Percentiles rank a stretch among this genome's conserved stretches.
These are phyloP conservation scores for Oscheius myriophilus DNA, from an alignment of 2,888 invertebrate genomes.

Conservation along the genomic window DNA sequence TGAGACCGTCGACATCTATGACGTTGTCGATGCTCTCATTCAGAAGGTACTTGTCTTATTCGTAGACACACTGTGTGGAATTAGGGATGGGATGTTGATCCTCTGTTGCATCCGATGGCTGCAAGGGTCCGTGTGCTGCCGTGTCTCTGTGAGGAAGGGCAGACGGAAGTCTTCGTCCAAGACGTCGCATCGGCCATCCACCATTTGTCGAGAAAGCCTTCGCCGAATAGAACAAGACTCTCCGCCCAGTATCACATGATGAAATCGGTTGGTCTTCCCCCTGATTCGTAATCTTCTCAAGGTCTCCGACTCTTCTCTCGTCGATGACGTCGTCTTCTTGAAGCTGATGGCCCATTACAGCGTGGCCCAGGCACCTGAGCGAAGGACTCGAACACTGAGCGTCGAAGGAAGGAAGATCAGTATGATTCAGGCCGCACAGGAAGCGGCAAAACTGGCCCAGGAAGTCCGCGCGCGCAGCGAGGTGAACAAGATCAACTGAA, in stretches of 20 bases:
- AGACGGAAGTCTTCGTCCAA: constrained; percentile 43
- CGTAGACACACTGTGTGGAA: constrained; percentile 68
- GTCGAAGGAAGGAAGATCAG: constrained; percentile 57
- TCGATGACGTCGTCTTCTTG: constrained; percentile 45
- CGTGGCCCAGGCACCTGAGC: constrained; percentile 42
- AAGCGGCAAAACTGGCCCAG: constrained; percentile 37
- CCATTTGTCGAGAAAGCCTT: constrained; percentile 6
- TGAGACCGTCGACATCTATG: constrained; percentile 84
- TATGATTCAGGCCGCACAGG: constrained; percentile 36
- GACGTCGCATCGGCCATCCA: constrained; percentile 41
- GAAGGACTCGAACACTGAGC: constrained; percentile 46
- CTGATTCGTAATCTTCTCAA: constrained; percentile 7
- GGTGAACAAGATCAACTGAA: constrained; percentile 12
- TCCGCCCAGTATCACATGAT: constrained; percentile 45
- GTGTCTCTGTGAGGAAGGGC: constrained; percentile 47
- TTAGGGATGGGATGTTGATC: constrained; percentile 54
- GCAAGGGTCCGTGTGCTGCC: constrained; percentile 44
- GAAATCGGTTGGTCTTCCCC: constrained; percentile 32
- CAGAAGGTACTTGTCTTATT: constrained; percentile 26
- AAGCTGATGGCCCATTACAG: constrained; percentile 53
- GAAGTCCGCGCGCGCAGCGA: constrained; percentile 21
- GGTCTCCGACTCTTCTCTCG: constrained; percentile 42
- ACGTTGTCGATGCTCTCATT: constrained; percentile 80
- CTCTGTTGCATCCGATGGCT: constrained; percentile 44
- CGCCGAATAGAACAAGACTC: constrained; percentile 31